Base-by-base conservation (phyloP, 2,113 vertebrate genomes). In the Fulmarus glacialis region DNA sequence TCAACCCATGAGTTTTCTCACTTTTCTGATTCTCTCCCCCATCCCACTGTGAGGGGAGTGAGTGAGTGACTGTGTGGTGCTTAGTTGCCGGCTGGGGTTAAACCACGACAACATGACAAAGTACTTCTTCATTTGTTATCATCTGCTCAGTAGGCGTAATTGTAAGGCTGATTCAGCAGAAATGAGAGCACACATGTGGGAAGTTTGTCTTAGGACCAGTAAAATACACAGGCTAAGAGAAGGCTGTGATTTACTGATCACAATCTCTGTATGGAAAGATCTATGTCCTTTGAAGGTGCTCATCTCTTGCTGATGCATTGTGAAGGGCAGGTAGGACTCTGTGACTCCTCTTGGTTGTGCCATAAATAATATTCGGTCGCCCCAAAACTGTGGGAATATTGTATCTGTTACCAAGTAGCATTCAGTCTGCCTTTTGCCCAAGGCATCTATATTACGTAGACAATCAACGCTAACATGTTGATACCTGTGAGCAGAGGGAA, bases 351-450 rank as follows among this genome's bases (percentile, higher is more conserved):
- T 19, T 60, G 34, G 23, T 5, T 50, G 15, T 52, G 63, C 29
- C 56, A 18, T 3, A 68, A 42, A 8, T 72, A 50, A 43, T 59
- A n/a, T 22, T 55, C 34, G 6, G 15, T 30, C 30, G n/a, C 50
- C 38, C 15, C 22, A 43, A 75, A 87, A 56, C 43, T 82, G 64
- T 87, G 89, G 77, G 91, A 91, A 89, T 91, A 24, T 27, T 62
- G 7, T 42, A 11, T 72, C 52, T 89, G 60, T 56, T 85, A 45
- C 60, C 56, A n/a, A 60, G 87, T 68, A 95, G 77, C n/a, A 20
- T 29, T 63, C 27, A 18, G 81, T 20, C 77, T 96, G 81, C 70
- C 67, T 94, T 62, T 93, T 87, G 95, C 95, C 95, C 82, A 95
- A 82, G 95, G 95, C 95, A 90, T 40, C 62, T 19, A 0, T 12